A percentile compares a stretch with the other conserved stretches of the same genome.
These are phyloP conservation scores for Hemiprocne comata DNA, from an alignment of 2,113 vertebrate genomes.

Conservation along the genomic window DNA sequence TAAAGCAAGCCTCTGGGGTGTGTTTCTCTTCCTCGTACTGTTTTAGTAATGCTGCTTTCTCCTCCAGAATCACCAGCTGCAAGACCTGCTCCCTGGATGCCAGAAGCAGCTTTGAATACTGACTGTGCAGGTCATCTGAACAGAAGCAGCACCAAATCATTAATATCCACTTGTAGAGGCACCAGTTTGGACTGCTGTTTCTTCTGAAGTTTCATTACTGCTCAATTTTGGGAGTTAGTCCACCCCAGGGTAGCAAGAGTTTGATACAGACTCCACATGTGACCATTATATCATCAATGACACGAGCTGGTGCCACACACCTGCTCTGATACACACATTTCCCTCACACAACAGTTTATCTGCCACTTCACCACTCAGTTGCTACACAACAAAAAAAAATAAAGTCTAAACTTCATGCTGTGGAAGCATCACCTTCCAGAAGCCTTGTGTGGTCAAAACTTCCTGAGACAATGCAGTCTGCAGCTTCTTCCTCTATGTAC, in stretches of 20 bases:
- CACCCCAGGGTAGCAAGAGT: too few relatives aligned
- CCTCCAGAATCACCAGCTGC: constrained; percentile 84
- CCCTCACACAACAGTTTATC: neutral
- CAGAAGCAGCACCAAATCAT: neutral
- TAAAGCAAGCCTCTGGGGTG: constrained; percentile 88
- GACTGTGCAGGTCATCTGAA: constrained; percentile 82
- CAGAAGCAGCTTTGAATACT: constrained; percentile 94
- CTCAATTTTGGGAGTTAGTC: neutral
- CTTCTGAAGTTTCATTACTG: neutral
- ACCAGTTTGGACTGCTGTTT: neutral
- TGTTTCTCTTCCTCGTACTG: constrained; percentile 89
- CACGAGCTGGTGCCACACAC: neutral
- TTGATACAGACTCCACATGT: neutral
- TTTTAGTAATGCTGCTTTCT: constrained; percentile 82
- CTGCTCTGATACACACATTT: neutral
- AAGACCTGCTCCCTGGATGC: constrained; percentile 89
- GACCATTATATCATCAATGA: neutral
- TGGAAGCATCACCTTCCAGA: neutral
- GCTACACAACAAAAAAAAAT: neutral
- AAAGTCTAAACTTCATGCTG: neutral
- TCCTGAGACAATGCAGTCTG: neutral
- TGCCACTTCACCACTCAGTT: neutral
- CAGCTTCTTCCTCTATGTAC: neutral
- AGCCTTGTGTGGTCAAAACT: neutral
- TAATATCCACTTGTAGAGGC: rapidly evolving